phyloP scores from a whole-genome alignment of 2,797 vertebrate species.

The Arrhamphus sclerolepis region DNA sequence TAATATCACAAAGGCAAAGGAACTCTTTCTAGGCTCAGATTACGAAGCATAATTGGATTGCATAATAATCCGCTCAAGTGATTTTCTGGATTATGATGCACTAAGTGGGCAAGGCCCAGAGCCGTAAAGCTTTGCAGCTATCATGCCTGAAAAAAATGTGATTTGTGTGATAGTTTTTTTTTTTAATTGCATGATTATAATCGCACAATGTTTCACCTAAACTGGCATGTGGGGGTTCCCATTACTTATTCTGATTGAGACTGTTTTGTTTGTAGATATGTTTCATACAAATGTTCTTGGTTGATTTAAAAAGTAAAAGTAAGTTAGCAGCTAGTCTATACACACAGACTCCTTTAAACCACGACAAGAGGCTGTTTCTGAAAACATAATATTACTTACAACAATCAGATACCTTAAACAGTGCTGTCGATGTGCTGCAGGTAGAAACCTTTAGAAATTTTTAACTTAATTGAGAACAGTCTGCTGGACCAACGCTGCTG shows the following conservation, averaged over 20 bases:
- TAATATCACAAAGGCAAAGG: slow-evolving; percentile 46
- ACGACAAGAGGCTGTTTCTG: no score
- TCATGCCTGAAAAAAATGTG: slow-evolving; percentile 52
- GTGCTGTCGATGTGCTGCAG: no score
- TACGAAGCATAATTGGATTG: slow-evolving; percentile 75
- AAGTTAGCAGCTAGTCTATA: no score
- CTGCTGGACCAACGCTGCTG: no score
- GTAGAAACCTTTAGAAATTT: no score
- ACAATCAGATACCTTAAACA: no score
- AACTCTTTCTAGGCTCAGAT: slow-evolving; percentile 65
- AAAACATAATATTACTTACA: no score
- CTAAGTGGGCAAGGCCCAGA: slow-evolving; percentile 33
- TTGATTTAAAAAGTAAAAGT: no score
- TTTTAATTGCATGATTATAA: slow-evolving; percentile 51
- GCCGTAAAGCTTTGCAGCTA: slow-evolving; percentile 42
- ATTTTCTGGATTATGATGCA: slow-evolving; percentile 70
- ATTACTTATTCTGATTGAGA: slow-evolving; percentile 32
- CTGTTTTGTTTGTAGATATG: slow-evolving; percentile 20
- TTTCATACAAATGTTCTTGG: no score
- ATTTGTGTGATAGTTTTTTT: slow-evolving; percentile 43
- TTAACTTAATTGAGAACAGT: no score
- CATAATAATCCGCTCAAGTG: slow-evolving; percentile 73
- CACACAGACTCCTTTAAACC: no score
- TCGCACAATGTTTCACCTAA: slow-evolving; percentile 41
- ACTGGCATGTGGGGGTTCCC: slow-evolving; percentile 35